Base-by-base conservation (phyloP, 92 coral and sea anemone species). In the Zoanthus solanderi region DNA sequence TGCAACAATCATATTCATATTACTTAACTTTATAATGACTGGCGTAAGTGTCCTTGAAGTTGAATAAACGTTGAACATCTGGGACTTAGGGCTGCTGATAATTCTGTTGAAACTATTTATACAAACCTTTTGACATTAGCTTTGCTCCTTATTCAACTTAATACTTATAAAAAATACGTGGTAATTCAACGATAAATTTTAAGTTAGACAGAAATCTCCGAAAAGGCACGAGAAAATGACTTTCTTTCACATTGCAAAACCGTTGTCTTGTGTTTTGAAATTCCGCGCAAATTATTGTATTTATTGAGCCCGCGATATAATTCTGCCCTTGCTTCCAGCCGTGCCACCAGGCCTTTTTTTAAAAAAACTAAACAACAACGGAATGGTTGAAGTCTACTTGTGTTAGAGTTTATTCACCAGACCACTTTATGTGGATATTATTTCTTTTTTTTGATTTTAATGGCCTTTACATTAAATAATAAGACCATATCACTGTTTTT, bases 341-440 rank as follows among this genome's bases (percentile, higher is more conserved):
- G 68, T 28, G 68, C 68, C 68, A 61, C 68, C 68, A 17, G 17
- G 68, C 68, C 68, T 61, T 61, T 61, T 61, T n/a, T 14, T 17
- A 0, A 14, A 18, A 61, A 61, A 61, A 61, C 3, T 31, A 61
- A 61, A 61, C 68, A 14, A 12, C 13, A 57, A 57, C n/a, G 17
- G 17, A 61, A 7, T 32, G 15, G 68, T 61, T 61, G 68, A 61
- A 61, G 68, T 61, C 17, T 61, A 23, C 17, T 61, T 61, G 68
- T 61, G 68, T 61, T 18, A 61, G 29, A 61, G 68, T 61, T 61
- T 61, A 61, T 61, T 61, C 68, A 61, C 15, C 68, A 61, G 68
- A 61, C 68, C 16, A 61, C 68, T 61, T 61, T 3, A 34, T 34
- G 68, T 18, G 23, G 68, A 23, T 61, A 23, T 61, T 61, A 61